Percentiles rank a stretch among this genome's conserved stretches.
Conservation (phyloP, 1,140 invertebrate species). For the Drosophila bocqueti region DNA sequence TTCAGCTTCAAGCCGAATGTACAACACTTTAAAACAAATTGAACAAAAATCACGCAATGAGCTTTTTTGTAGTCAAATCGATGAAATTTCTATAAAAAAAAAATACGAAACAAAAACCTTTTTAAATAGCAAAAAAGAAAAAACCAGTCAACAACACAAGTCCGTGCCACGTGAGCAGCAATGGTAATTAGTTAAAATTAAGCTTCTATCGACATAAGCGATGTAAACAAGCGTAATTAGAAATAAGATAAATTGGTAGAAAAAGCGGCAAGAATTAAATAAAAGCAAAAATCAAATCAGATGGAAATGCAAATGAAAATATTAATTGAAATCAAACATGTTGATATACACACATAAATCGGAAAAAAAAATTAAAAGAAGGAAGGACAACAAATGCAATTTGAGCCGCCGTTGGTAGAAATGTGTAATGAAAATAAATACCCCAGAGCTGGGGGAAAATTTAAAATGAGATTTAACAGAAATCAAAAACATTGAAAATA, state of each 20-base stretch:
- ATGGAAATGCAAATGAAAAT: constrained; percentile 48
- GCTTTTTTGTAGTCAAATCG: constrained; percentile 68
- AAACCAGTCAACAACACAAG: constrained; percentile 11
- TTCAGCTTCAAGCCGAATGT: constrained; percentile 42
- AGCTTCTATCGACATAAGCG: constrained; percentile 67
- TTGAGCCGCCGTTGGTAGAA: constrained; percentile 17
- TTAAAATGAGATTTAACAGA: constrained; percentile 30
- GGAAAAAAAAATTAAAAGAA: constrained; percentile 9
- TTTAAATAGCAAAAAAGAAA: constrained; percentile 28
- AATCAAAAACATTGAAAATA: constrained; percentile 61
- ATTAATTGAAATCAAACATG: constrained; percentile 57
- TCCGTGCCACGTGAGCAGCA: constrained; percentile 29
- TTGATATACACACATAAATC: constrained; percentile 41
- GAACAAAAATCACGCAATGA: constrained; percentile 61
- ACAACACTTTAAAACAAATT: constrained; percentile 28
- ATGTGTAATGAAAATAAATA: constrained; percentile 55
- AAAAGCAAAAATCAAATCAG: constrained; percentile 47
- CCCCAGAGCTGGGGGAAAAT: constrained; percentile 21
- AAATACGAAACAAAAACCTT: constrained; percentile 11
- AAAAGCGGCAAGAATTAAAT: constrained; percentile 31
- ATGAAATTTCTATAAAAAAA: constrained; percentile 29
- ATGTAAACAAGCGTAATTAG: constrained; percentile 44
- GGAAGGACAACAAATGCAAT: constrained; percentile 22
- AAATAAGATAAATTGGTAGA: constrained; percentile 57
- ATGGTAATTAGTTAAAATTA: constrained; percentile 64